Conservation (phyloP, 23 tunicate species). For the Oikopleura vanhoeffeni region DNA sequence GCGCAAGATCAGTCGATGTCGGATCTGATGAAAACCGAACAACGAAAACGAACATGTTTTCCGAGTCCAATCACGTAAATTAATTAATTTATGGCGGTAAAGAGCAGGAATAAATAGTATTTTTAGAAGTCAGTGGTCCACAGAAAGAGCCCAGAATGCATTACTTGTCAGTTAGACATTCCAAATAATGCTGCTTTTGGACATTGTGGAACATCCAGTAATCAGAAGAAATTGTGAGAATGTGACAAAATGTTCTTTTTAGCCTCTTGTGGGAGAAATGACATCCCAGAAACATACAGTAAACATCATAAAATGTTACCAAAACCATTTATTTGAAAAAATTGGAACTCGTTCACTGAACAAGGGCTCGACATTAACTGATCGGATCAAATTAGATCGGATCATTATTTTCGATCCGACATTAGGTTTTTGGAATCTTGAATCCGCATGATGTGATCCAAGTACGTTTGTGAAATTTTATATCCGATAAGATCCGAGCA, state of each 20-base stretch:
- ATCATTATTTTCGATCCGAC: no score
- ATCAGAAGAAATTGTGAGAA: conserved; percentile 24
- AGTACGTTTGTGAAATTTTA: no score
- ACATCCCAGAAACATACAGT: not conserved
- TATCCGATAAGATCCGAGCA: no score
- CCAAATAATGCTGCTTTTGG: conserved; percentile 16
- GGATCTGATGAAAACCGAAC: not conserved
- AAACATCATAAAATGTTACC: no score
- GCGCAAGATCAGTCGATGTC: not conserved
- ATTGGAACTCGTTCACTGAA: no score
- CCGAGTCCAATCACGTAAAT: not conserved
- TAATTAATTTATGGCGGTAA: no score
- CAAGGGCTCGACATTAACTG: not conserved
- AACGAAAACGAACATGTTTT: conserved; percentile 9
- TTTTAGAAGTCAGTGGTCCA: not conserved
- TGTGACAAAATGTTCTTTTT: conserved; percentile 17
- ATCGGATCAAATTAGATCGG: no score
- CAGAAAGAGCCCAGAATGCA: conserved; percentile 35
- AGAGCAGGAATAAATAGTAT: no score
- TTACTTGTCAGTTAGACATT: conserved; percentile 42
- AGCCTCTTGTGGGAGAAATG: conserved; percentile 57
- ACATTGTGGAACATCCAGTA: conserved; percentile 50
- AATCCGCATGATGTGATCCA: no score
- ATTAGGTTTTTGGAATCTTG: no score
- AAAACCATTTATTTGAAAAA: no score